These are phyloP conservation scores for Euschistus heros DNA, from an alignment of 1,140 invertebrate species.

Conservation along the genomic window DNA sequence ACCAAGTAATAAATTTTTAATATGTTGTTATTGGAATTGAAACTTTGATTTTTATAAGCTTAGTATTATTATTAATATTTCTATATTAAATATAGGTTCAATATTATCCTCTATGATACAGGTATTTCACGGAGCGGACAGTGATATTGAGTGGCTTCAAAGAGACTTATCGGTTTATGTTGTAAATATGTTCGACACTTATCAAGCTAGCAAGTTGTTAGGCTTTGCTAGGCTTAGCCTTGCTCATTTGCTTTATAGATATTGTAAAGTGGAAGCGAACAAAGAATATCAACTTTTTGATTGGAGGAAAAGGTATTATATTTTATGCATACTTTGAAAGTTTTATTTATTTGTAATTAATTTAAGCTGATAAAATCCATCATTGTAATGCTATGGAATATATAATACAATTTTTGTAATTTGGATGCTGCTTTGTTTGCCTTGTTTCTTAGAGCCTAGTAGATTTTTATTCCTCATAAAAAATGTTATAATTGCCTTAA, in stretches of 20 bases:
- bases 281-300: conserved; percentile 91
- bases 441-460: too few species aligned
- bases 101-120: conserved; percentile 31
- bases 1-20: too few species aligned
- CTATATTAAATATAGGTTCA: background rate
- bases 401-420: too few species aligned
- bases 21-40: too few species aligned
- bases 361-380: too few species aligned
- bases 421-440: too few species aligned
- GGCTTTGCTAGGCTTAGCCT: conserved; percentile 63
- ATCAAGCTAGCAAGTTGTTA: conserved; percentile 70
- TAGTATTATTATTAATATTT: too few species aligned
- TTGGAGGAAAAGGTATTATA: conserved; percentile 77
- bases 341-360: background rate
- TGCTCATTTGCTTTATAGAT: conserved; percentile 64
- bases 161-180: conserved; percentile 89
- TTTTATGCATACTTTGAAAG: background rate
- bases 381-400: too few species aligned
- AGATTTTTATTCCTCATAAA: too few species aligned
- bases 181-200: conserved; percentile 96
- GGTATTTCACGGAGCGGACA: conserved; percentile 87
- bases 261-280: conserved; percentile 68
- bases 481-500: too few species aligned
- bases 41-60: too few species aligned
- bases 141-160: conserved; percentile 89